Percentiles rank a stretch among this genome's conserved stretches.
Conservation (phyloP, 2,113 vertebrate species). For the Pleuronectes platessa region DNA sequence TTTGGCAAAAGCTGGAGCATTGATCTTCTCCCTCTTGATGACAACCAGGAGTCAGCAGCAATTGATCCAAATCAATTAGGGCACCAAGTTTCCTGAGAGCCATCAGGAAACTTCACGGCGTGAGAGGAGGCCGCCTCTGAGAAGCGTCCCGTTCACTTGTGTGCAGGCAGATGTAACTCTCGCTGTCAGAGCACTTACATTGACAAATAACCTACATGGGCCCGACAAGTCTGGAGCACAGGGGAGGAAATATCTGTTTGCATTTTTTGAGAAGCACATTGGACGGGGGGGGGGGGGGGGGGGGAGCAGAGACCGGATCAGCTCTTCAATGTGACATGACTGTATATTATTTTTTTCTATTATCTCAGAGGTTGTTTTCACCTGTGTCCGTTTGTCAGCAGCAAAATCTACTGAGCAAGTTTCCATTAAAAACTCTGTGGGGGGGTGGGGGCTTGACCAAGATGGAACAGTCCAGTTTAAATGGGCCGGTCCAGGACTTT, state of each 20-base stretch:
- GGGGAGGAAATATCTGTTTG: not conserved
- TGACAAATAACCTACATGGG: slow-evolving; percentile 43
- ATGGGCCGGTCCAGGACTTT: too few species aligned
- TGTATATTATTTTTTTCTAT: too few species aligned
- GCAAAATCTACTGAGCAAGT: too few species aligned
- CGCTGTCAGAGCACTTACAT: slow-evolving; percentile 14
- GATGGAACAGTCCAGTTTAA: too few species aligned
- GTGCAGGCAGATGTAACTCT: slow-evolving; percentile 25
- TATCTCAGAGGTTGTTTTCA: too few species aligned
- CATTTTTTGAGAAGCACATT: too few species aligned
- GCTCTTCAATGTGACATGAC: too few species aligned
- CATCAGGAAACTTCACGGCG: slow-evolving; percentile 49
- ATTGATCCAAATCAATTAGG: slow-evolving; percentile 70
- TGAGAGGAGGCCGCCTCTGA: slow-evolving; percentile 51
- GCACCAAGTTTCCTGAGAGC: slow-evolving; percentile 61
- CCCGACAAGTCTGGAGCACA: slow-evolving; percentile 14
- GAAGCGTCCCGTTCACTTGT: slow-evolving; percentile 31
- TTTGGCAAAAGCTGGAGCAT: slow-evolving; percentile 41
- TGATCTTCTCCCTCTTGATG: slow-evolving; percentile 57
- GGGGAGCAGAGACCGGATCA: too few species aligned
- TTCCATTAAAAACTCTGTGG: too few species aligned
- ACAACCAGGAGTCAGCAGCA: slow-evolving; percentile 64
- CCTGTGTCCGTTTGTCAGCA: too few species aligned
- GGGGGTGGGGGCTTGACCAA: too few species aligned
- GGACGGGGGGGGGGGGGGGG: too few species aligned